A percentile compares a stretch with the other conserved stretches of the same genome.
phyloP scores from a whole-genome alignment of 2,113 vertebrate genomes.

The Copsychus sechellarum region DNA sequence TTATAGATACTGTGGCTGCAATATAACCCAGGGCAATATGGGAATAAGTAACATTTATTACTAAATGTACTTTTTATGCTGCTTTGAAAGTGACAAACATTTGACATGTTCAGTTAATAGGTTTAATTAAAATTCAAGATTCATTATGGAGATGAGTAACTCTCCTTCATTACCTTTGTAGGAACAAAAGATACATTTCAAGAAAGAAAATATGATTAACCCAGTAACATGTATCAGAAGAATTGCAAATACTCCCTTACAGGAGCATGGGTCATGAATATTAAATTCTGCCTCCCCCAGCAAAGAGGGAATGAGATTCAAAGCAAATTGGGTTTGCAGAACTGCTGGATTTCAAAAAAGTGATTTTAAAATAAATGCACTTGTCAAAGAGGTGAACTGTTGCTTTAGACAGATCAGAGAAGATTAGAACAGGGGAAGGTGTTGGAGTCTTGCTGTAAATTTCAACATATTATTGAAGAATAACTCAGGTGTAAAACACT shows the following conservation, averaged over 20 bases:
- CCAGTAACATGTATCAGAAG: conserved; percentile 37
- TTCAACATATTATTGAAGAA: neutral
- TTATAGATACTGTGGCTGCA: neutral
- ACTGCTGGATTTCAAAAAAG: conserved; percentile 25
- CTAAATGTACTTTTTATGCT: conserved; percentile 10
- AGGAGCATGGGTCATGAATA: conserved; percentile 20
- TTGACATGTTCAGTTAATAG: conserved; percentile 50
- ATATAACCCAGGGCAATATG: neutral
- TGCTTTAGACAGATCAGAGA: conserved; percentile 2
- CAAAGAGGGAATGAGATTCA: neutral
- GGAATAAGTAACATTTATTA: conserved; percentile 8
- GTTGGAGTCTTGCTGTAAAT: neutral
- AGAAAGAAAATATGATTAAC: conserved; percentile 49
- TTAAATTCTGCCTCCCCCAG: conserved; percentile 36
- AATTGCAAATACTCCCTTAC: conserved; percentile 23
- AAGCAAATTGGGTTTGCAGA: conserved; percentile 22
- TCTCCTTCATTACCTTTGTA: conserved; percentile 43
- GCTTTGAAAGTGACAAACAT: conserved; percentile 50
- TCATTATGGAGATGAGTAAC: conserved; percentile 55
- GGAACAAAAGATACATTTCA: conserved; percentile 48
- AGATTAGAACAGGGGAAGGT: neutral
- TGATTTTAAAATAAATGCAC: conserved; percentile 22
- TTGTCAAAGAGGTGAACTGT: neutral
- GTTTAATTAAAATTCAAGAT: conserved; percentile 65
- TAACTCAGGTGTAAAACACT: neutral